Evolutionary conservation across 1,140 invertebrate genomes (phyloP).

Genomic region (Octopus bimaculoides): DNA sequence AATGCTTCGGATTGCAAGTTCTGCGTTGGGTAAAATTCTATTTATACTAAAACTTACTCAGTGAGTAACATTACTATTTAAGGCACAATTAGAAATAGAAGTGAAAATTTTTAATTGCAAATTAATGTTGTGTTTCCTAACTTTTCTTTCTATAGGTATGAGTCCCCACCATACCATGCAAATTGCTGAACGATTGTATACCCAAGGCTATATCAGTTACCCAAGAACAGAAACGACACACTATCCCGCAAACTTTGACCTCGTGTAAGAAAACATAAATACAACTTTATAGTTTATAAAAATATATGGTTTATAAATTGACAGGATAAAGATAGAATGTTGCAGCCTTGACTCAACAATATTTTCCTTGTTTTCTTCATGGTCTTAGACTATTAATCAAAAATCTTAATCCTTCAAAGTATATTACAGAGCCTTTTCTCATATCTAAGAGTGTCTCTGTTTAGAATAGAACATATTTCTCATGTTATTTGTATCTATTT

Average conservation of each 20-base stretch:
- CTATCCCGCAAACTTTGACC: slow-evolving; percentile 94
- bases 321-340: too few relatives aligned
- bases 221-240: slow-evolving; percentile 74
- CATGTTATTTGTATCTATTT: too few relatives aligned
- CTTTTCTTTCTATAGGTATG: slow-evolving; percentile 64
- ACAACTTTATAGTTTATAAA: neutral
- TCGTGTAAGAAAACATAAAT: slow-evolving; percentile 66
- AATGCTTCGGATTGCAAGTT: slow-evolving; percentile 90
- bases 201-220: slow-evolving; percentile 59
- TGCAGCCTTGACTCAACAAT: too few relatives aligned
- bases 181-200: slow-evolving; percentile 79
- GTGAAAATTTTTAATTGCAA: neutral
- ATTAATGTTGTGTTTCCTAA: slow-evolving; percentile 9
- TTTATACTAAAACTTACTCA: neutral
- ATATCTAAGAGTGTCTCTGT: too few relatives aligned
- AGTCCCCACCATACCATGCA: slow-evolving; percentile 96
- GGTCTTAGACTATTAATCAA: neutral
- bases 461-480: too few relatives aligned
- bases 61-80: neutral
- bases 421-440: too few relatives aligned
- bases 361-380: slow-evolving; percentile 16
- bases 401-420: too few relatives aligned
- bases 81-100: neutral
- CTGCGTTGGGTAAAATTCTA: slow-evolving; percentile 68
- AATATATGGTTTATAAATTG: neutral